Conservation (phyloP, 2,797 vertebrate genomes). For the Myotis findleyi region DNA sequence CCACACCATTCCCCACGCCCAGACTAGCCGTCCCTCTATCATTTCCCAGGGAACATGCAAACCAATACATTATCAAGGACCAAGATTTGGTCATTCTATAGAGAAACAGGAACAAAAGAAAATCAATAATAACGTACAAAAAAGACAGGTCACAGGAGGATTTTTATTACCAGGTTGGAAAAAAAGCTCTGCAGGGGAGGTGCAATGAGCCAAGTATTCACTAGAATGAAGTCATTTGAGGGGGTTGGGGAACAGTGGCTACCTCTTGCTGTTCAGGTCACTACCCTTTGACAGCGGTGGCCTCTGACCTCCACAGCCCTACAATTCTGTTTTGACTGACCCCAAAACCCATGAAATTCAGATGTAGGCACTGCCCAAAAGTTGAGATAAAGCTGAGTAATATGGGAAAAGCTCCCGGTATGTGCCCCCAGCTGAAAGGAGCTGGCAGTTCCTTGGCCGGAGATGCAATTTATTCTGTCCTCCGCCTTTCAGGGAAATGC, state of each 20-base stretch:
- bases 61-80: constrained; percentile 29
- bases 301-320: constrained; percentile 91
- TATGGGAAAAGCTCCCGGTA: constrained; percentile 86
- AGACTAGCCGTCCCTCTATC: not conserved
- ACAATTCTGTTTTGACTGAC: constrained; percentile 89
- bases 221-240: constrained; percentile 88
- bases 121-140: constrained; percentile 48
- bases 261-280: constrained; percentile 92
- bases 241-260: constrained; percentile 80
- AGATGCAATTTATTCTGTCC: constrained; percentile 86
- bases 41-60: constrained; percentile 19
- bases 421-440: constrained; percentile 84
- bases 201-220: constrained; percentile 86
- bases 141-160: constrained; percentile 79
- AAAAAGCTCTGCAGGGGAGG: constrained; percentile 85
- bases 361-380: constrained; percentile 85
- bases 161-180: constrained; percentile 85
- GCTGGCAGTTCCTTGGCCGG: constrained; percentile 83
- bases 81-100: not conserved
- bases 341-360: constrained; percentile 89
- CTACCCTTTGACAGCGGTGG: constrained; percentile 90
- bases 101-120: constrained; percentile 60
- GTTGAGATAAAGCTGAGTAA: constrained; percentile 87
- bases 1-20: not conserved
- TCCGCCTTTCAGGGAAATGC: constrained; percentile 83